phyloP scores from a whole-genome alignment of 2,797 vertebrate genomes.

The Trematomus bernacchii region DNA sequence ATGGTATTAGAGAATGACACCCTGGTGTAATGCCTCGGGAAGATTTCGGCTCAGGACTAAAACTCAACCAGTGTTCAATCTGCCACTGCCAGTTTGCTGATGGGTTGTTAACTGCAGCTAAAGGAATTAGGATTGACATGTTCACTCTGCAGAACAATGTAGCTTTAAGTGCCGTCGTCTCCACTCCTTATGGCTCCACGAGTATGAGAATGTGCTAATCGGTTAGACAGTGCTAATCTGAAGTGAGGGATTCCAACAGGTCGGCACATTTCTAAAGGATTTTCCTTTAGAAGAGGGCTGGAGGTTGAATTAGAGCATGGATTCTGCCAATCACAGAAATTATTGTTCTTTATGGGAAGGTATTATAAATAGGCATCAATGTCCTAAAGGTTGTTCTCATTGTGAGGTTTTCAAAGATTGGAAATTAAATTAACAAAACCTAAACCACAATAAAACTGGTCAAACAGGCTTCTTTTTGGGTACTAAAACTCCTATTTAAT shows the following conservation, averaged over 20 bases:
- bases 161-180: slow-evolving; percentile 71
- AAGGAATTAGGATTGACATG: slow-evolving; percentile 82
- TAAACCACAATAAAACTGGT: not conserved
- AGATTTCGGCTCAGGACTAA: slow-evolving; percentile 75
- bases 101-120: slow-evolving; percentile 76
- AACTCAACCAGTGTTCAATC: slow-evolving; percentile 71
- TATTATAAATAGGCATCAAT: slow-evolving; percentile 18
- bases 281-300: slow-evolving; percentile 38
- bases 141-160: slow-evolving; percentile 83
- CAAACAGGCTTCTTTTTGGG: not conserved
- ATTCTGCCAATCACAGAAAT: slow-evolving; percentile 40
- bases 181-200: slow-evolving; percentile 51
- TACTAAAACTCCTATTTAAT: not conserved
- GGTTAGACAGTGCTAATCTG: slow-evolving; percentile 66
- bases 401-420: slow-evolving; percentile 21
- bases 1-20: slow-evolving; percentile 79
- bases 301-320: slow-evolving; percentile 45
- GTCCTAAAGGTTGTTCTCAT: not conserved
- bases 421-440: slow-evolving; percentile 9
- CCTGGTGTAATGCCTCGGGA: slow-evolving; percentile 78
- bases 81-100: slow-evolving; percentile 68
- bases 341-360: slow-evolving; percentile 27
- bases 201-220: slow-evolving; percentile 69
- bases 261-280: slow-evolving; percentile 52
- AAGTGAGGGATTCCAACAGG: slow-evolving; percentile 71